phyloP scores from a whole-genome alignment of 2,113 vertebrate genomes.

The Oceanodroma tethys region DNA sequence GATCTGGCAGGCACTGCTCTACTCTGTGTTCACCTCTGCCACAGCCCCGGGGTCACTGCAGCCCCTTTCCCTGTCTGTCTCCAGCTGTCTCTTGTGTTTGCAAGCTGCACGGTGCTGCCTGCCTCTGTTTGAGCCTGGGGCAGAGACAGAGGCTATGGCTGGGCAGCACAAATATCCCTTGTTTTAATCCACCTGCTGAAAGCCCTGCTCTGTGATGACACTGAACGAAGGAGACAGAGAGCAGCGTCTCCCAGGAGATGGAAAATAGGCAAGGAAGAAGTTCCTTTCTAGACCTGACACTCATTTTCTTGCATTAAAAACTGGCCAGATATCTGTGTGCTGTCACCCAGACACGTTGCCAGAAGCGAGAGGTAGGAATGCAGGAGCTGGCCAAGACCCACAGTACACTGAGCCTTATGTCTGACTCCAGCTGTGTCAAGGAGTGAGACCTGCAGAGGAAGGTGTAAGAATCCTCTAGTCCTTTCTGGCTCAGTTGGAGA shows the following conservation, averaged over 20 bases:
- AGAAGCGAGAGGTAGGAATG: not conserved
- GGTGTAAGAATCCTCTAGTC: not conserved
- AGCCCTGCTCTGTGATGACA: not conserved
- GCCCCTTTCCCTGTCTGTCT: not conserved
- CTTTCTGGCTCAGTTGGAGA: not conserved
- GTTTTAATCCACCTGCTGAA: not conserved
- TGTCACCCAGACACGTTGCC: not conserved
- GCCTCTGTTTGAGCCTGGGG: not conserved
- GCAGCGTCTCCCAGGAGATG: not conserved
- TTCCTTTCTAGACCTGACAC: not conserved
- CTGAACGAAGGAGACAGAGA: not conserved
- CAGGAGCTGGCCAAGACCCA: not conserved
- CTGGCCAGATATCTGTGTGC: not conserved
- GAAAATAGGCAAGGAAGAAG: not conserved
- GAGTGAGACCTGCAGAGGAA: not conserved
- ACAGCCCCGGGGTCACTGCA: not conserved
- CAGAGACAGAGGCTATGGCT: not conserved
- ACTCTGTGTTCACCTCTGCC: not conserved
- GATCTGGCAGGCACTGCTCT: not conserved
- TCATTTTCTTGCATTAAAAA: not conserved
- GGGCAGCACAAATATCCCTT: not conserved
- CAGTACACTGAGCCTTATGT: not conserved
- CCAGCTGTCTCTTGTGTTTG: not conserved
- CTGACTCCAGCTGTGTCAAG: not conserved
- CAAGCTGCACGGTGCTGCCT: not conserved